Evolutionary conservation across 37 sponge, comb jelly and placozoan genomes (phyloP).

Genomic region (Mnemiopsis leidyi): DNA sequence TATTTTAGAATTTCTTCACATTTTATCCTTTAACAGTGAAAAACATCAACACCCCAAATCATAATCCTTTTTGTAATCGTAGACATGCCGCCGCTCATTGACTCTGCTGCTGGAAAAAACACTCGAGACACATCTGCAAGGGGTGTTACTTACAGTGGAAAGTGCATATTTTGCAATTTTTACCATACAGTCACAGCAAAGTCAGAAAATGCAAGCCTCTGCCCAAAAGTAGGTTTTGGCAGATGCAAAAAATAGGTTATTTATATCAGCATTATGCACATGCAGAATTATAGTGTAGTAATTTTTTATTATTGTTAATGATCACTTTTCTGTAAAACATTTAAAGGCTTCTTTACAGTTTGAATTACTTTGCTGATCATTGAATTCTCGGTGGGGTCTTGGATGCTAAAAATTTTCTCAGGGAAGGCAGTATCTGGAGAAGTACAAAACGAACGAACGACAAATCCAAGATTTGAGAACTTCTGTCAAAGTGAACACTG

Average conservation of each 20-base stretch:
- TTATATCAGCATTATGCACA: too few relatives aligned
- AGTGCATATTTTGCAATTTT: background rate
- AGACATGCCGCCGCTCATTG: background rate
- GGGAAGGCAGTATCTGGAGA: background rate
- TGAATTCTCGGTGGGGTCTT: too few relatives aligned
- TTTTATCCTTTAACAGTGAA: too few relatives aligned
- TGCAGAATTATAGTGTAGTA: too few relatives aligned
- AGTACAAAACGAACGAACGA: background rate
- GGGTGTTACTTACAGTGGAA: constrained; percentile 1
- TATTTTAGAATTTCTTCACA: too few relatives aligned
- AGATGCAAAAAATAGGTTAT: too few relatives aligned
- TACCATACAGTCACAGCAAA: constrained; percentile 30
- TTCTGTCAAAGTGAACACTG: background rate
- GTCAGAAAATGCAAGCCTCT: background rate
- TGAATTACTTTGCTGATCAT: too few relatives aligned
- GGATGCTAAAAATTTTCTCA: too few relatives aligned
- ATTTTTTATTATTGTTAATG: too few relatives aligned
- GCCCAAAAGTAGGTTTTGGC: background rate
- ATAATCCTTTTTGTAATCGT: background rate
- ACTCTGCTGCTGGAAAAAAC: background rate
- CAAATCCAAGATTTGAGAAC: background rate
- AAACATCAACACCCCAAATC: too few relatives aligned
- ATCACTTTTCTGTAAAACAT: too few relatives aligned
- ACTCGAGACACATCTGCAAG: background rate
- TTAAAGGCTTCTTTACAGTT: too few relatives aligned